A percentile compares a stretch with the other conserved stretches of the same genome.
Conservation (phyloP, 2,113 vertebrate species). For the Noctilio leporinus region DNA sequence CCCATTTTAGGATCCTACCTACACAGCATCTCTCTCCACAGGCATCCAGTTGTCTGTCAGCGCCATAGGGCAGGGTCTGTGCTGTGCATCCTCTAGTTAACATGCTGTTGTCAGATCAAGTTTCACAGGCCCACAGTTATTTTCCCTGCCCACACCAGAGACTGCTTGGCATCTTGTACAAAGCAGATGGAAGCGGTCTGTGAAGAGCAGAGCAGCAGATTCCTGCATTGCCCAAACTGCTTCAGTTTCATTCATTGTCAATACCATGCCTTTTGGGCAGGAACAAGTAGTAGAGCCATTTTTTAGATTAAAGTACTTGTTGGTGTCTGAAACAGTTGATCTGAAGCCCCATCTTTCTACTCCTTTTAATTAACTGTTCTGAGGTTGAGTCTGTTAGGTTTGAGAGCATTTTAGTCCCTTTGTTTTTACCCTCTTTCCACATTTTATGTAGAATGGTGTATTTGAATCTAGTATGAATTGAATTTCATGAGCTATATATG, state of each 20-base stretch:
- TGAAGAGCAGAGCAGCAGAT: not conserved
- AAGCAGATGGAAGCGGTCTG: not conserved
- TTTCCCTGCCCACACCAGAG: not conserved
- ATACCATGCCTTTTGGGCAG: not conserved
- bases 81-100: not conserved
- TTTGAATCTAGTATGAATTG: not conserved
- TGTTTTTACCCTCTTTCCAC: not conserved
- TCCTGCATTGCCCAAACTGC: not conserved
- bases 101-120: not conserved
- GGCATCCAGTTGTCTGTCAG: not conserved
- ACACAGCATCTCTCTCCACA: not conserved
- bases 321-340: not conserved
- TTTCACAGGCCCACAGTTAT: not conserved
- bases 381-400: not conserved
- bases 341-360: not conserved
- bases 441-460: not conserved
- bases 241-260: not conserved
- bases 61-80: rapidly evolving
- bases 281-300: not conserved
- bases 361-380: not conserved
- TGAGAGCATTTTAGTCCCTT: not conserved
- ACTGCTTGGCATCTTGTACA: not conserved
- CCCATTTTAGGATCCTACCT: not conserved
- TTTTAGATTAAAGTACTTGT: not conserved
- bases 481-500: not conserved